Evolutionary conservation across 2,113 vertebrate genomes (phyloP).

Genomic region (Edolisoma coerulescens): DNA sequence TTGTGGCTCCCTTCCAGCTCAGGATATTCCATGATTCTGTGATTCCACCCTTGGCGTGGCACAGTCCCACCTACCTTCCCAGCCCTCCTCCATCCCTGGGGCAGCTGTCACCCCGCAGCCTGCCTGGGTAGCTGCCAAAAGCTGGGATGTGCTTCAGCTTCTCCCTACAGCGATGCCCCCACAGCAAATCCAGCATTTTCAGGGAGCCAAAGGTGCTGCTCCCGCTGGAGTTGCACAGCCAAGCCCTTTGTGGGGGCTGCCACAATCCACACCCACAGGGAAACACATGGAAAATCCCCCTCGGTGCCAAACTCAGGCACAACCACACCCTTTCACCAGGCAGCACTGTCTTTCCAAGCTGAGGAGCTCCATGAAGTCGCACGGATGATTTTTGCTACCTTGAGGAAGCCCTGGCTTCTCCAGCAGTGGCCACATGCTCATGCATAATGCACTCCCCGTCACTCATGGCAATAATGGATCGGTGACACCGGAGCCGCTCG

Average conservation of each 20-base stretch:
- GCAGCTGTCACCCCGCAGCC: not conserved
- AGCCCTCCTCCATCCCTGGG: not conserved
- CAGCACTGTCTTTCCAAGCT: not conserved
- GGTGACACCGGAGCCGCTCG: not conserved
- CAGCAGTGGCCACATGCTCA: not conserved
- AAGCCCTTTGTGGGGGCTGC: not conserved
- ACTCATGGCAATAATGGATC: not conserved
- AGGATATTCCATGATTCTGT: not conserved
- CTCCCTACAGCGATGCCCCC: not conserved
- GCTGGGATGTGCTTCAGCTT: not conserved
- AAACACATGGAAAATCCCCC: not conserved
- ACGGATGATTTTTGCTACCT: not conserved
- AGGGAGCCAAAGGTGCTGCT: not conserved
- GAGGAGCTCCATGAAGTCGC: not conserved
- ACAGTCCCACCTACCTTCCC: not conserved
- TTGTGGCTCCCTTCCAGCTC: not conserved
- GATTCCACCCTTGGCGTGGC: not conserved
- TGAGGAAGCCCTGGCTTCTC: not conserved
- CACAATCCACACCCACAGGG: not conserved
- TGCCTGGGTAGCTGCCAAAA: not conserved
- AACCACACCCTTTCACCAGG: not conserved
- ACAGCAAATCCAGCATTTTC: not conserved
- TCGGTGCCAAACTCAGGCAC: not conserved
- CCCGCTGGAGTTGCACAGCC: not conserved
- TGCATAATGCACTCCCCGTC: constrained; percentile 29